Evolutionary conservation across 1,140 invertebrate genomes (phyloP).

Genomic region (Drosophila lowei): DNA sequence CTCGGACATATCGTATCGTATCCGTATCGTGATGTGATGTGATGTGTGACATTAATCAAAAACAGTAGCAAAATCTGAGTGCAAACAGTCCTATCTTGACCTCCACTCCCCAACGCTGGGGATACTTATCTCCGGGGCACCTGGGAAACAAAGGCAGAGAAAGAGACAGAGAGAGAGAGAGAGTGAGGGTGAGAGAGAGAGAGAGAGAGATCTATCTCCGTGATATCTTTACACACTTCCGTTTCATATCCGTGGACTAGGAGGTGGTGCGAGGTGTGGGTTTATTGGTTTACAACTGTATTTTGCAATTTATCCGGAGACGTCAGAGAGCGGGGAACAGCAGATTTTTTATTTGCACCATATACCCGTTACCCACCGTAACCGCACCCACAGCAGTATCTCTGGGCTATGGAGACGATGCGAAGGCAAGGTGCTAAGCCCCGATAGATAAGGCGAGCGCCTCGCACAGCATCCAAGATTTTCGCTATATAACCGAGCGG

Average conservation of each 20-base stretch:
- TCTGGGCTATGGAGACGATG: too few species aligned
- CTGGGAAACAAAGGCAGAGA: too few species aligned
- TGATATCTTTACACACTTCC: slow-evolving; percentile 77
- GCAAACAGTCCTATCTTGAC: too few species aligned
- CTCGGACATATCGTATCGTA: too few species aligned
- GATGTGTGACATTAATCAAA: too few species aligned
- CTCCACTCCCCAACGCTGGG: too few species aligned
- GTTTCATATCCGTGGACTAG: slow-evolving; percentile 67
- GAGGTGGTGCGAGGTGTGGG: slow-evolving; percentile 9
- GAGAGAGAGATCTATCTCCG: slow-evolving; percentile 15
- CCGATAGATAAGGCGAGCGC: slow-evolving; percentile 63
- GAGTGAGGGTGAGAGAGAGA: neutral
- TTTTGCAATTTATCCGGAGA: slow-evolving; percentile 49
- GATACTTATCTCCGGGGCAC: too few species aligned
- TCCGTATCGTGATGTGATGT: too few species aligned
- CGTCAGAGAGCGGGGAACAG: slow-evolving; percentile 36
- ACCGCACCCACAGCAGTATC: too few species aligned
- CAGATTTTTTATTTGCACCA: slow-evolving; percentile 60
- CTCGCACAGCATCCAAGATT: slow-evolving; percentile 40
- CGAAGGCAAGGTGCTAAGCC: slow-evolving; percentile 30
- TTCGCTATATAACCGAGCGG: slow-evolving; percentile 58
- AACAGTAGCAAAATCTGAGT: too few species aligned
- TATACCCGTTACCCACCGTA: slow-evolving; percentile 31
- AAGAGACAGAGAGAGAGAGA: neutral
- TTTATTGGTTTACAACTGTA: slow-evolving; percentile 75